Evolutionary conservation across 2,113 vertebrate species (phyloP).

Genomic region (Oncorhynchus keta): DNA sequence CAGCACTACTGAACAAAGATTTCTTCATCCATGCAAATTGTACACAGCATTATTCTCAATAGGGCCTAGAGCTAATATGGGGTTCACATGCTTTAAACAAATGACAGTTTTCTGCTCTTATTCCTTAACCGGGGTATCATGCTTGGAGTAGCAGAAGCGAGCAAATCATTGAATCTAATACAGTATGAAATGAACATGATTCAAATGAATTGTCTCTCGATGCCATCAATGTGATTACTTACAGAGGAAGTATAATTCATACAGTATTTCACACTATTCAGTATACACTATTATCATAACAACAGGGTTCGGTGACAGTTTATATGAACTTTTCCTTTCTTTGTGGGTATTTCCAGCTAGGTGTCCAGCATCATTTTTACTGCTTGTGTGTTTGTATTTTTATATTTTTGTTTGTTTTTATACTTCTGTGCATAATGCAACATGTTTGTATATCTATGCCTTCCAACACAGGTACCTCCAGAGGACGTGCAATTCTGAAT

Average conservation of each 20-base stretch:
- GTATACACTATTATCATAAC: slow-evolving; percentile 36
- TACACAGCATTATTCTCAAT: slow-evolving; percentile 12
- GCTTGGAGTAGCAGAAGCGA: slow-evolving; percentile 14
- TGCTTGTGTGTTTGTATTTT: no score
- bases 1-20: background rate
- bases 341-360: slow-evolving; percentile 44
- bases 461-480: slow-evolving; percentile 1
- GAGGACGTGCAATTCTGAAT: no score
- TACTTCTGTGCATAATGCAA: no score
- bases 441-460: no score
- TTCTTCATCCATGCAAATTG: background rate
- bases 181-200: slow-evolving; percentile 30
- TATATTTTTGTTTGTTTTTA: no score
- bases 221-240: slow-evolving; percentile 1
- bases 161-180: slow-evolving; percentile 28
- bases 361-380: slow-evolving; percentile 14
- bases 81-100: slow-evolving; percentile 25
- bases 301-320: slow-evolving; percentile 37
- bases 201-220: slow-evolving; percentile 24
- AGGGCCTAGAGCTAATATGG: slow-evolving; percentile 33
- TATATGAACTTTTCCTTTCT: slow-evolving; percentile 65
- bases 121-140: slow-evolving; percentile 29
- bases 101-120: slow-evolving; percentile 14
- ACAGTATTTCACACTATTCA: background rate
- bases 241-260: no score